Conservation (phyloP, 2,797 vertebrate genomes). For the Notamacropus eugenii region DNA sequence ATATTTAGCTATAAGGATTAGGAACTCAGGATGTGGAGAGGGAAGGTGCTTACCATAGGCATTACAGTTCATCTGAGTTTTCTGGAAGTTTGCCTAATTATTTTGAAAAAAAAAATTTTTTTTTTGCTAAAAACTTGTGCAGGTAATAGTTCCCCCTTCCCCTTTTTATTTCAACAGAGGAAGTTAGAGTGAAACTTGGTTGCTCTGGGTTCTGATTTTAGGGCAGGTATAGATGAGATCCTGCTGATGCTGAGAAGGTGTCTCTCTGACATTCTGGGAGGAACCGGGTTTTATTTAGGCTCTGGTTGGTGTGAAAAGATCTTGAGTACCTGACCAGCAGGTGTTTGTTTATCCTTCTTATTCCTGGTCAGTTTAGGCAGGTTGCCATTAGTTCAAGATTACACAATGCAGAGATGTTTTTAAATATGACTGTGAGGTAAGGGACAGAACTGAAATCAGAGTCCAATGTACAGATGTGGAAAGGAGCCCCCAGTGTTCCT, state of each 20-base stretch:
- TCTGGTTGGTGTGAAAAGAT: background rate
- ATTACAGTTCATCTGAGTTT: background rate
- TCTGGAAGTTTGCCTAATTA: background rate
- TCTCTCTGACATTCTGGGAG: background rate
- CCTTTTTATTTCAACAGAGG: background rate
- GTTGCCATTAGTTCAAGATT: background rate
- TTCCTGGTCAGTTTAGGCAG: background rate
- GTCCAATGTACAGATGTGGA: background rate
- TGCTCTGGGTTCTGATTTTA: background rate
- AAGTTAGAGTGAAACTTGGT: background rate
- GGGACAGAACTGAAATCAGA: background rate
- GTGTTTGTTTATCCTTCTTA: background rate
- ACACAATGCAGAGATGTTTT: background rate
- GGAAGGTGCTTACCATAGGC: background rate
- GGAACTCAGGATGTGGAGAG: background rate
- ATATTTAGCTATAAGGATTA: background rate
- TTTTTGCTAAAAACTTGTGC: background rate
- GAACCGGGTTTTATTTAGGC: background rate
- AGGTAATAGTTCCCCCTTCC: no score
- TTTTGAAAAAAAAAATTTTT: background rate
- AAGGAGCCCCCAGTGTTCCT: background rate
- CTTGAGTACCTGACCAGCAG: background rate
- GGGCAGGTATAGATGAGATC: background rate
- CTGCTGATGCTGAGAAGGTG: background rate
- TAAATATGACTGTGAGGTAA: background rate